Evolutionary conservation across 2,888 invertebrate species (phyloP), one percentile per base, ranked within the genome.

Genomic region (Microctonus hyperodae): DNA sequence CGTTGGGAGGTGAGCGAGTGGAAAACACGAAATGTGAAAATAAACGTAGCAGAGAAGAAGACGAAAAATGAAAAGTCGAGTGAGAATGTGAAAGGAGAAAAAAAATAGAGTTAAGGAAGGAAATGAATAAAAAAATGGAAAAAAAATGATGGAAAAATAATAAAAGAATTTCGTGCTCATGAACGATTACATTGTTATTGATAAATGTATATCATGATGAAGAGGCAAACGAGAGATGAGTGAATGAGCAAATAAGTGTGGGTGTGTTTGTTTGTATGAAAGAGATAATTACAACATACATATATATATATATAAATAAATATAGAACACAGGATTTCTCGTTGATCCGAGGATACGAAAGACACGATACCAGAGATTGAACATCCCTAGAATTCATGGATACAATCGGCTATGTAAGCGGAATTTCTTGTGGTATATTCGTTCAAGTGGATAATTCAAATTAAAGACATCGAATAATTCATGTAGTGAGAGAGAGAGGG

Each of bases 1-100:
- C 35, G 11, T 35, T 20, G 35, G 28, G 16, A 55, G 20, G 31
- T 31, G 57, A 56, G 66, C 48, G n/a, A 50, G 28, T 50, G 62
- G 50, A 57, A 56, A 55, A 31, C 31, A 55, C 53, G 25, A 48
- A 28, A 56, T 56, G 44, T 25, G 44, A 61, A 55, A 44, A 33
- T 48, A 56, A 66, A 56, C 50, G 23, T 25, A 61, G 16, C 25
- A 50, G 48, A 56, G n/a, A 28, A 40, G 31, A 53, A 58, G 28
- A 10, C 35, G 25, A 53, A 60, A 25, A 35, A 16, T 23, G 51
- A 33, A 28, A 28, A 33, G 37, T 44, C 20, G 25, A 51, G 44
- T 20, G 58, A 58, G 20, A 61, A 37, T 40, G 59, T n/a, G n/a
- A n/a, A n/a, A n/a, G n/a, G n/a, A n/a, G n/a, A n/a, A n/a, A n/a